phyloP scores from a whole-genome alignment of 2,888 invertebrate genomes.

The Troglohyphantes excavatus region DNA sequence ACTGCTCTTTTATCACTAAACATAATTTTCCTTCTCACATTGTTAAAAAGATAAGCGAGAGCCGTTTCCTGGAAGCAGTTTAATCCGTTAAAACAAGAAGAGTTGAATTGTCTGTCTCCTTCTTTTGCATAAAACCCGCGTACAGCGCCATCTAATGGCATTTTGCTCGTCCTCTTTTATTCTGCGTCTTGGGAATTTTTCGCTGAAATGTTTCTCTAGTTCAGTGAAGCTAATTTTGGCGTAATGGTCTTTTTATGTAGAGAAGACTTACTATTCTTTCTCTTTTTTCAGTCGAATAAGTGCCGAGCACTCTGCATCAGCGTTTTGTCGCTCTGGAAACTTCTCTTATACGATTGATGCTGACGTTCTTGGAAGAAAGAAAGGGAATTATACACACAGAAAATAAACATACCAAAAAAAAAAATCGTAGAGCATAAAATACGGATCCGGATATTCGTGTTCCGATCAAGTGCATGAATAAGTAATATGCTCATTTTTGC shows the following conservation, averaged over 20 bases:
- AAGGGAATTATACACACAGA: not conserved
- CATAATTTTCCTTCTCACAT: constrained; percentile 67
- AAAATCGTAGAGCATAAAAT: constrained; percentile 8
- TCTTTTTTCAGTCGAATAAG: constrained; percentile 38
- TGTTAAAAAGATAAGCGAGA: constrained; percentile 63
- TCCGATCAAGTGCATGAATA: not conserved
- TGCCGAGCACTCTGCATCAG: constrained; percentile 39
- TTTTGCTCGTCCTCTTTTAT: constrained; percentile 57
- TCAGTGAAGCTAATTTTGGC: constrained; percentile 68
- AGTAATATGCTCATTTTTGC: not conserved
- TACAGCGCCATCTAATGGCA: constrained; percentile 67
- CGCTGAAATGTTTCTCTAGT: constrained; percentile 72
- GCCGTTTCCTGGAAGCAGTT: constrained; percentile 66
- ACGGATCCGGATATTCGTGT: not conserved
- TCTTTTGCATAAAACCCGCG: constrained; percentile 58
- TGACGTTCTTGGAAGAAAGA: not conserved
- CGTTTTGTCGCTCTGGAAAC: constrained; percentile 41
- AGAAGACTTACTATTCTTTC: constrained; percentile 49
- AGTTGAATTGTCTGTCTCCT: constrained; percentile 60
- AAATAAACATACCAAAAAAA: not conserved
- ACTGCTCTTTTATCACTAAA: constrained; percentile 52
- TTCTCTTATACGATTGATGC: not conserved
- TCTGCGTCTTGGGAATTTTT: constrained; percentile 49
- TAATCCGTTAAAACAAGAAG: constrained; percentile 66
- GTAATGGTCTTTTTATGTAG: constrained; percentile 72